Evolutionary conservation across 2,797 vertebrate species (phyloP).

Genomic region (Mionectes olivaceus): DNA sequence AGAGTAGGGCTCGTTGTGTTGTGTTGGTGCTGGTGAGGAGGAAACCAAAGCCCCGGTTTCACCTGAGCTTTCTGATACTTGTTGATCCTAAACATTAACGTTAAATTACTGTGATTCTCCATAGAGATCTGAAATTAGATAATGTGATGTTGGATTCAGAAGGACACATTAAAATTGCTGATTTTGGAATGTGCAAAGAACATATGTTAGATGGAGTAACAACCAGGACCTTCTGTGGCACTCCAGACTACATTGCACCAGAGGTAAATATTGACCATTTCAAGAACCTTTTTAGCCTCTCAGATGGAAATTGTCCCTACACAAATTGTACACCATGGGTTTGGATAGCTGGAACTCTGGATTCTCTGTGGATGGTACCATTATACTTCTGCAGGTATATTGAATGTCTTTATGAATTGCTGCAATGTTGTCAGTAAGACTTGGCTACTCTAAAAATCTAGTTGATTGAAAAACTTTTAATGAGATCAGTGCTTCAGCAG

Average conservation of each 20-base stretch:
- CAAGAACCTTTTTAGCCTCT: neutral
- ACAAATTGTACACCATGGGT: neutral
- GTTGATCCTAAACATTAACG: neutral
- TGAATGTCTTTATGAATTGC: neutral
- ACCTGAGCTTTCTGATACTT: neutral
- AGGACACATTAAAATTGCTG: slow-evolving; percentile 98
- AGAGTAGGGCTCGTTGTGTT: neutral
- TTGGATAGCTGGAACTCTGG: neutral
- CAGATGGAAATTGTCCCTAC: neutral
- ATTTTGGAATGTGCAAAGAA: slow-evolving; percentile 99
- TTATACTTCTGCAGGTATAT: neutral
- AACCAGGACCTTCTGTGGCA: slow-evolving; percentile 97
- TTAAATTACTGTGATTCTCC: slow-evolving; percentile 34
- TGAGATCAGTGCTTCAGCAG: neutral
- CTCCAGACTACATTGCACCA: slow-evolving; percentile 97
- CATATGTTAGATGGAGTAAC: slow-evolving; percentile 88
- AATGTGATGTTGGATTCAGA: slow-evolving; percentile 97
- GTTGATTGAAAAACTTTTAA: neutral
- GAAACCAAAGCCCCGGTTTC: neutral
- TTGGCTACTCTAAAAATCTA: neutral
- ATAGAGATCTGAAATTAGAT: slow-evolving; percentile 95
- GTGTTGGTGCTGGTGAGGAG: neutral
- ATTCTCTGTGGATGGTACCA: neutral
- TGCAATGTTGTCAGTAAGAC: neutral
- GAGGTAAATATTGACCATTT: slow-evolving; percentile 82